Evolutionary conservation across 2,797 vertebrate genomes (phyloP), one percentile per base, ranked within the genome.

Genomic region (Peromyscus eremicus): DNA sequence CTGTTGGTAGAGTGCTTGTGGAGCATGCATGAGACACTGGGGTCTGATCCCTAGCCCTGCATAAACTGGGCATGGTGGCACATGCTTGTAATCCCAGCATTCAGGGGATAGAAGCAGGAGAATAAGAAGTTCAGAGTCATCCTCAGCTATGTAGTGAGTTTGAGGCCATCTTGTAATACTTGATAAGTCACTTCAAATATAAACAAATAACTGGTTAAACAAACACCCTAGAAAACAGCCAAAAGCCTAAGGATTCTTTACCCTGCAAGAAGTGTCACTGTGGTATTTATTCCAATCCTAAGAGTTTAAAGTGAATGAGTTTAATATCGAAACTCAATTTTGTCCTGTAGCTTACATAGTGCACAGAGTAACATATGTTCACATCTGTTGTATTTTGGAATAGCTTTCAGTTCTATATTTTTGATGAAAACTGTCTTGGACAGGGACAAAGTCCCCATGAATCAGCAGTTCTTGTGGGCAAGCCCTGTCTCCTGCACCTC

Each of bases 241-340:
- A 34, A 76, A 43, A 46, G 25, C 49, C 49, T 5, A 82, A n/a
- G 32, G 89, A 64, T 89, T 89, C 29, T 64, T 79, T 13, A 77
- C 49, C 71, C 81, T 89, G 68, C n/a, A 71, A 79, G 66, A 89
- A 17, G 23, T 76, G 5, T 37, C 82, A 29, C n/a, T 40, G 11
- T 83, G n/a, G 37, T 92, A 79, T 82, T 91, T 86, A 29, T 81
- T 93, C 94, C 79, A 92, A 79, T 76, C n/a, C 34, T 17, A 49
- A 66, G 55, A 27, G 62, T 94, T 91, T 75, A 91, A 87, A 43
- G 34, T 80, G 32, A 94, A 86, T 55, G 16, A 29, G 25, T 95
- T 92, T 80, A 94, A 92, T 87, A 83, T 86, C 49, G 52, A 60
- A 62, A 60, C 5, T 27, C 34, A 5, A 11, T 85, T 94, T 87